Evolutionary conservation across 2,888 invertebrate species (phyloP), one percentile per base, ranked within the genome.

Genomic region (Pollenia amentaria): DNA sequence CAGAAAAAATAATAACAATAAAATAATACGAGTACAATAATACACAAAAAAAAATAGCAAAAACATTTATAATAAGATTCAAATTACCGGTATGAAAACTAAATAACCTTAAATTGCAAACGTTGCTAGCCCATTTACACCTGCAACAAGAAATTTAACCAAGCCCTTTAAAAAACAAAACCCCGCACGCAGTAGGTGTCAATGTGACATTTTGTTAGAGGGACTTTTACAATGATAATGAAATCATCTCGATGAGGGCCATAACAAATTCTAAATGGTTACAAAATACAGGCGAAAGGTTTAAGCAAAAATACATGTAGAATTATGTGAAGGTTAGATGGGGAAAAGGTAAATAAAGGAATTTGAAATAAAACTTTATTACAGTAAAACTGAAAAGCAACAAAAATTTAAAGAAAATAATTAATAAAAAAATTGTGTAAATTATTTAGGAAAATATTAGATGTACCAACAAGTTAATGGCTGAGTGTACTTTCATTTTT

Each of bases 191-290:
- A 79, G 16, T n/a, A n/a, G n/a, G n/a, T 53, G 79, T 72, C 72
- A 72, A 64, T 72, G 72, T 72, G 62, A 80, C 53, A 80, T 72
- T 80, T 80, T 46, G 14, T 62, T 62, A 42, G 9, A 64, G 62
- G 62, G 29, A 62, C 44, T 51, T 53, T 70, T 29, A 40, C 16
- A 80, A 80, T 72, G 72, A 72, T 21, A 72, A 80, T 80, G 79
- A 72, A 80, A 80, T 72, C 53, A 64, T 72, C 53, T 80, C 29
- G 53, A 8, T 44, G 51, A 64, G 18, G 75, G 40, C 62, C 75
- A 48, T 75, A 40, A 51, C 60, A 29, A 51, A 51, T 18, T 48
- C 9, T 40, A 40, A 62, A 14, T 29, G 29, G 29, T 29, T 29
- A 29, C 29, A 29, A 29, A 29, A 29, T 29, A 6, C 0, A 29